Base-by-base conservation (phyloP, 2,888 invertebrate species). In the Epistrophe eligans region DNA sequence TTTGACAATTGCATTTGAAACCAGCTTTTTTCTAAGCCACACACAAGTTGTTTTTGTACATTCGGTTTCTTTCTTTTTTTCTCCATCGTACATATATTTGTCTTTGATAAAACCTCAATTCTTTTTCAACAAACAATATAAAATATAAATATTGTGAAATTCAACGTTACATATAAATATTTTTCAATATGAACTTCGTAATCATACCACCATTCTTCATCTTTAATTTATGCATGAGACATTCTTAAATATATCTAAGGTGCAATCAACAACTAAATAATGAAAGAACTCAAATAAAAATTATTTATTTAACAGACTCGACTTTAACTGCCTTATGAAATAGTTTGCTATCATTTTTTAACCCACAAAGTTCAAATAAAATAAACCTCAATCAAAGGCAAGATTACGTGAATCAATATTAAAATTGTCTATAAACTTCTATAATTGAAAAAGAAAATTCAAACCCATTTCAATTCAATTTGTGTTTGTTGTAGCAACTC, bases 381-480 rank as follows among this genome's bases (percentile, higher is more conserved):
- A 60, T 60, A 60, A 60, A 40, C 60, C 60, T 24, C 60, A 60
- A 60, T 60, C 38, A 40, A 60, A 40, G 19, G 13, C 19, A 2
- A 17, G 60, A 60, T 60, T 60, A 60, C 60, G 40, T 60, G 60
- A 60, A 40, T 60, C 60, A 60, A 60, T 60, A 38, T 17, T 38
- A 13, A 13, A 24, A 24, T 38, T 35, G n/a, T 58, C 3, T 60
- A 13, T 19, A 13, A 17, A 19, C 11, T 38, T 38, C 11, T 38
- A 24, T 24, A 60, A 38, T 60, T 40, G 19, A 60, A 40, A 17
- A 58, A 13, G 15, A 60, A 60, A 40, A 40, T 60, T 38, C 17
- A 19, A 38, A 38, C 60, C 38, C 38, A 60, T 19, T 60, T 60
- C 38, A 60, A 60, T 60, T 60, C 19, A 60, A 60, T 40, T 40